A percentile compares a stretch with the other conserved stretches of the same genome.
Conservation (phyloP, 2,113 vertebrate species). For the human region DNA sequence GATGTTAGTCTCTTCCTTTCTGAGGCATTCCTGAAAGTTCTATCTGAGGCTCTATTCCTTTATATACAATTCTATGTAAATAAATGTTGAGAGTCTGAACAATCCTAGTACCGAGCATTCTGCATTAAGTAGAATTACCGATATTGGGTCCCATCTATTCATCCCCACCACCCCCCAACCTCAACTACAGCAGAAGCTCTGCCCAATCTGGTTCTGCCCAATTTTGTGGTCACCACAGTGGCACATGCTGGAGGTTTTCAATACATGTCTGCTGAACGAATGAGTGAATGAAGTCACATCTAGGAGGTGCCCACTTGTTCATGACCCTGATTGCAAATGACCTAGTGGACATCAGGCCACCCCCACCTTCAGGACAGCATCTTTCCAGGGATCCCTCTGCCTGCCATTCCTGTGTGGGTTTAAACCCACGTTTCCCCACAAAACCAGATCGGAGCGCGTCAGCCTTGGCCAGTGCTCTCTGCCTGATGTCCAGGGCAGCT, state of each 20-base stretch:
- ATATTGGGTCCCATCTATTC: accelerated
- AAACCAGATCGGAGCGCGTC: accelerated
- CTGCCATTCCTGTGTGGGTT: background rate
- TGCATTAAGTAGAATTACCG: accelerated
- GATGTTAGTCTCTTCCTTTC: background rate
- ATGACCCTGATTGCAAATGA: background rate
- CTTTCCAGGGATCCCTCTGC: background rate
- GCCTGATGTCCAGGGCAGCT: background rate
- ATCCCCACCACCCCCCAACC: accelerated
- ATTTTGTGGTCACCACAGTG: accelerated
- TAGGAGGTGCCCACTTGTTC: accelerated
- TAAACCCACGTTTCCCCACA: accelerated
- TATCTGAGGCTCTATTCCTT: background rate
- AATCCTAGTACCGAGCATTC: no score
- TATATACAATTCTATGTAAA: accelerated
- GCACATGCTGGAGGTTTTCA: accelerated
- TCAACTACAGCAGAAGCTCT: accelerated
- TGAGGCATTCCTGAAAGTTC: background rate
- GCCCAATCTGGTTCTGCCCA: accelerated
- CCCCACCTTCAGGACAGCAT: accelerated
- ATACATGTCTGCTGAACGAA: background rate
- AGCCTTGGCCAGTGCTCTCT: no score
- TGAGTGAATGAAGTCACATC: no score
- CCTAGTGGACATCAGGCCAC: background rate
- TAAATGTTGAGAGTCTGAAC: background rate